Evolutionary conservation across 1,140 invertebrate species (phyloP).

Genomic region (Magallana gigas): DNA sequence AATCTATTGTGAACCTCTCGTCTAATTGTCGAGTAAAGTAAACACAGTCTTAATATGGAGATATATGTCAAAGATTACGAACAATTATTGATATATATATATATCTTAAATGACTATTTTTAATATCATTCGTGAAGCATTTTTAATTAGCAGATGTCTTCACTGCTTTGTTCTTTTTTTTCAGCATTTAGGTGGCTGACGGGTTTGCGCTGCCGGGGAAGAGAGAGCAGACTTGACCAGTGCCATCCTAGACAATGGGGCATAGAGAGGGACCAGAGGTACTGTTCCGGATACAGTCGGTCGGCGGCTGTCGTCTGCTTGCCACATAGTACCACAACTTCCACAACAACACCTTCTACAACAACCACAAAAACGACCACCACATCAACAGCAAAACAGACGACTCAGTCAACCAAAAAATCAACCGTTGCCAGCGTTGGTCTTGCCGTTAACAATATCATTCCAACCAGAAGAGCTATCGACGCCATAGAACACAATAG

Average conservation of each 20-base stretch:
- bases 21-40: too few relatives aligned
- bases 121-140: too few relatives aligned
- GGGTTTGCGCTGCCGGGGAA: constrained; percentile 47
- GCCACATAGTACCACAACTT: constrained; percentile 40
- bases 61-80: too few relatives aligned
- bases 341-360: constrained; percentile 35
- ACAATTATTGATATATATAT: too few relatives aligned
- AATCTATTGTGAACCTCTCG: too few relatives aligned
- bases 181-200: constrained; percentile 47
- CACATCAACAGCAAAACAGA: constrained; percentile 24
- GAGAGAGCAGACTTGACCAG: constrained; percentile 21
- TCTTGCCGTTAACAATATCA: neutral
- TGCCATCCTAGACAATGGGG: constrained; percentile 48
- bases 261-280: constrained; percentile 16
- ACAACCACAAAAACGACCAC: constrained; percentile 43
- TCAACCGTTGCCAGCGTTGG: neutral
- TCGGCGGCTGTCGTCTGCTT: constrained; percentile 53
- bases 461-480: neutral
- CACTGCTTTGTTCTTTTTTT: neutral
- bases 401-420: constrained; percentile 37
- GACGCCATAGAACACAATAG: neutral
- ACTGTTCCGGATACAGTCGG: neutral
- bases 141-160: too few relatives aligned
- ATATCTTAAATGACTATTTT: too few relatives aligned
- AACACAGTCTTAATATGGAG: too few relatives aligned